Conservation (phyloP, 2,888 invertebrate species). For the Luffia ferchaultella region DNA sequence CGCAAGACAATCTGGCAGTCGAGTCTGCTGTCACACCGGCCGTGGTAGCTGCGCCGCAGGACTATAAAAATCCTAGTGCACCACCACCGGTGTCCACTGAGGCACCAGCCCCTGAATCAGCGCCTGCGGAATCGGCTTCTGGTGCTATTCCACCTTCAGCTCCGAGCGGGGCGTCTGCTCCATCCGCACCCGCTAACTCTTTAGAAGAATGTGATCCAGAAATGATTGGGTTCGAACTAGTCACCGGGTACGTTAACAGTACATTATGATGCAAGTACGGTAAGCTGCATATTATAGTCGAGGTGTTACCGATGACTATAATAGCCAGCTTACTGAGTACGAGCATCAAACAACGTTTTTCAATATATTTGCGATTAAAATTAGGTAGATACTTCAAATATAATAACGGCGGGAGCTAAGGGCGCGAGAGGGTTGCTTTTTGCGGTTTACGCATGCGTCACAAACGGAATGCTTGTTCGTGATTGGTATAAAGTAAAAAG, state of each 20-base stretch:
- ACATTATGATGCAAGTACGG: slow-evolving; percentile 2
- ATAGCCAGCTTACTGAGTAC: too few species aligned
- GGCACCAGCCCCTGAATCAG: slow-evolving; percentile 27
- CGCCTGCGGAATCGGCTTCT: slow-evolving; percentile 50
- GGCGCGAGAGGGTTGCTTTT: too few species aligned
- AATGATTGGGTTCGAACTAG: slow-evolving; percentile 90
- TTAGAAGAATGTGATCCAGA: slow-evolving; percentile 86
- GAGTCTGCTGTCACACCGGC: slow-evolving; percentile 54
- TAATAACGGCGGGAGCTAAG: too few species aligned
- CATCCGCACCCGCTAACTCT: slow-evolving; percentile 62
- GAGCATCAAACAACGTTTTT: too few species aligned
- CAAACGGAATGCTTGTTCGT: too few species aligned
- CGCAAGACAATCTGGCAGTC: slow-evolving; percentile 54
- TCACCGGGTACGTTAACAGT: slow-evolving; percentile 80
- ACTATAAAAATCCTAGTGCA: slow-evolving; percentile 49
- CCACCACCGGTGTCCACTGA: slow-evolving; percentile 30
- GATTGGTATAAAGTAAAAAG: too few species aligned
- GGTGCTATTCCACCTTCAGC: slow-evolving; percentile 56
- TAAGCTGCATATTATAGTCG: too few species aligned
- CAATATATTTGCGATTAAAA: too few species aligned
- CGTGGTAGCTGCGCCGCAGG: slow-evolving; percentile 49
- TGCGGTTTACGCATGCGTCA: too few species aligned
- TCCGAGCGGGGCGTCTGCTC: slow-evolving; percentile 54
- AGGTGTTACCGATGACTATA: too few species aligned
- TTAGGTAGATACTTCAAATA: too few species aligned